Base-by-base conservation (phyloP, 2,888 invertebrate genomes). In the Synanthedon andrenaeformis region DNA sequence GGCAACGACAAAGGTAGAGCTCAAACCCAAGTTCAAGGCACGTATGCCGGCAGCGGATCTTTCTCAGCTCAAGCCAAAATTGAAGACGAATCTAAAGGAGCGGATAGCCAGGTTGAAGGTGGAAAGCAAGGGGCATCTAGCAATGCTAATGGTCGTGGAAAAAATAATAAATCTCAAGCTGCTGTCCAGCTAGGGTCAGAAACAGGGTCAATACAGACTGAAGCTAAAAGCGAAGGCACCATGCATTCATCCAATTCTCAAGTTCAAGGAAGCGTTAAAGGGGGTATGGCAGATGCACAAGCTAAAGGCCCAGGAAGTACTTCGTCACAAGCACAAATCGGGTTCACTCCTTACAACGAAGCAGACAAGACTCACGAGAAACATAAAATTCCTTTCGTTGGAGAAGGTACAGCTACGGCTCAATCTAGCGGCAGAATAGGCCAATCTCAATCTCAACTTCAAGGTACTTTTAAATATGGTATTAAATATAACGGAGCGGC, bases 311-410 rank as follows among this genome's bases (percentile, higher is more conserved):
- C 93, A 3, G 95, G 95, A 4, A 93, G 92, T 65, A 95, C 95
- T 1, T 94, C 94, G 0, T 95, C 95, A 41, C 95, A 96, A 82
- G 95, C 96, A 3, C 95, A 96, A 81, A 95, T 96, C 57, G 95
- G 95, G 1, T 95, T 96, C 69, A 91, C 92, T 53, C 95, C 95
- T 0, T 91, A 91, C 62, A 89, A 91, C 64, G 90, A 92, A 54
- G 89, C 89, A 55, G 91, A 91, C 51, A 88, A 89, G 63, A 59
- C 69, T 35, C 87, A 88, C 52, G 82, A 85, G 11, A 61, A 68
- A 12, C 88, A 90, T 58, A 79, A 83, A 52, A 79, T 76, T 56
- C 91, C 93, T 4, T 92, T 92, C 66, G 90, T 90, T 54, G 95
- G 95, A 1, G 92, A 93, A 41, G 95, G 95, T 6, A 90, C 92